Conservation (phyloP, 2,797 vertebrate species). For the Clarias platycephalus region DNA sequence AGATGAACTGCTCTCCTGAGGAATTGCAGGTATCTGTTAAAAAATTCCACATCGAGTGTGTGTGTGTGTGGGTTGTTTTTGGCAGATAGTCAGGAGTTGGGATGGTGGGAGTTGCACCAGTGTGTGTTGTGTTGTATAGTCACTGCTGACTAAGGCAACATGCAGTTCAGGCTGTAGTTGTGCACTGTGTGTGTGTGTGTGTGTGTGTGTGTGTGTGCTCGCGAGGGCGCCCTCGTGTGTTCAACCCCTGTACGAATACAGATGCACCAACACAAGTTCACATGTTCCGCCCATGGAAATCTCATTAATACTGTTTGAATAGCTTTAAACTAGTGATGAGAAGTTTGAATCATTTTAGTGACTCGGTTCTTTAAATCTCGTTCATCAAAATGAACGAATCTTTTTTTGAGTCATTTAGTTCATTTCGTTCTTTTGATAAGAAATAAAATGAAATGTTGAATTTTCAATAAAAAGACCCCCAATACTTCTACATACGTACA, state of each 20-base stretch:
- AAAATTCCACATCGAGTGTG: background rate
- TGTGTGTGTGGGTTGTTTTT: background rate
- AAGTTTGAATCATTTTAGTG: too few species aligned
- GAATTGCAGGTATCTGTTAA: background rate
- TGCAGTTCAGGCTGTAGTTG: background rate
- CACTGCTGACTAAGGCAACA: constrained; percentile 13
- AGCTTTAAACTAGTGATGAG: background rate
- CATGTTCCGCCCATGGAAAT: constrained; percentile 2
- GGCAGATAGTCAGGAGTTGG: too few species aligned
- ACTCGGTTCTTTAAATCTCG: too few species aligned
- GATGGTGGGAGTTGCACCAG: too few species aligned
- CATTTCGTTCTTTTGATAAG: too few species aligned
- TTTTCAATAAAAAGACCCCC: too few species aligned
- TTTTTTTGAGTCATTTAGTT: too few species aligned
- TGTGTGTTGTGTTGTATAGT: background rate
- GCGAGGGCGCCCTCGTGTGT: constrained; percentile 67
- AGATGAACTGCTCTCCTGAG: background rate
- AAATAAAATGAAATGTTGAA: too few species aligned
- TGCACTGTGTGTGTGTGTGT: constrained; percentile 37
- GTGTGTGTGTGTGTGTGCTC: constrained; percentile 39
- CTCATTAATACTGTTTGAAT: background rate
- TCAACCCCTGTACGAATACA: constrained; percentile 25
- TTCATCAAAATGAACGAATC: too few species aligned
- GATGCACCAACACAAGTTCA: constrained; percentile 4
- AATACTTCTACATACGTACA: too few species aligned